Base-by-base conservation (phyloP, 1,140 invertebrate species). In the Pseudomyrmex gracilis region DNA sequence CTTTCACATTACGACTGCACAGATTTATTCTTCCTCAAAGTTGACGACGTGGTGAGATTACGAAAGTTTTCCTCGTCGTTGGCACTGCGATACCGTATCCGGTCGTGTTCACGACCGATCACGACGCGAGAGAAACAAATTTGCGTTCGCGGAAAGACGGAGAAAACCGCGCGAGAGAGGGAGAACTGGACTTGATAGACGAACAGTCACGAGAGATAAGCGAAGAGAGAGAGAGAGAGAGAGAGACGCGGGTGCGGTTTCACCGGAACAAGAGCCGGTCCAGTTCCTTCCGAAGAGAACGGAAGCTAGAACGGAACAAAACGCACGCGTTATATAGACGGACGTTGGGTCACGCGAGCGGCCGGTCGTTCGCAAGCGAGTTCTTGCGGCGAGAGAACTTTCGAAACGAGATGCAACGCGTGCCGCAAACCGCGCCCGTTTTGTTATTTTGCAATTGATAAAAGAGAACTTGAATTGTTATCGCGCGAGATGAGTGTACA, bases 201-300 rank as follows among this genome's bases (percentile, higher is more conserved):
- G 43, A 22, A 60, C 12, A 13, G n/a, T 22, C 17, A 51, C 45
- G 15, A 74, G 15, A 74, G 73, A 61, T 22, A 60, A 61, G 13
- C 22, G 1, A 8, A 5, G 64, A 49, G 45, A 49, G 49, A 53
- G 13, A 5, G 64, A 49, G 45, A 51, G 49, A 34, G 13, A 5
- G 64, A 49, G 45, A 51, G 49, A 34, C 67, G 49, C 24, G 63
- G 57, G 49, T 55, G 20, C 57, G 43, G 53, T 80, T 80, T 80
- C 76, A 80, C 76, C 76, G 76, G 76, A 80, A 70, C 73, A 0
- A 66, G 63, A 77, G 73, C 60, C 73, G 82, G 82, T 84, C 82
- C 82, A 84, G 82, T 84, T 78, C 61, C 74, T 80, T 70, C 63
- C 74, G 82, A 34, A 34, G 34, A 80, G 74, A 84, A 84, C 82